Evolutionary conservation across 1,140 invertebrate species (phyloP).

Genomic region (Sycobia sp.): DNA sequence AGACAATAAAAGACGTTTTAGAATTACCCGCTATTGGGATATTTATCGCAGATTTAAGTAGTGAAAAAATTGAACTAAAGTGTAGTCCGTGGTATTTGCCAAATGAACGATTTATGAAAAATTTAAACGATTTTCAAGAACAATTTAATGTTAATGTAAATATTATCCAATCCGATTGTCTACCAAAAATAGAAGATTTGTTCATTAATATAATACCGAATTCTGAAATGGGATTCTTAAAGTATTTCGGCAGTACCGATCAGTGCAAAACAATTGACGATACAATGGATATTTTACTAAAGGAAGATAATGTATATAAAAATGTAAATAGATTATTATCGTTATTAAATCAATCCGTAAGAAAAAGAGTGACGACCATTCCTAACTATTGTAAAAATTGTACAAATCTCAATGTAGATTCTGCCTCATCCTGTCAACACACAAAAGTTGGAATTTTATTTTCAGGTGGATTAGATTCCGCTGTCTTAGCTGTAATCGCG

Average conservation of each 20-base stretch:
- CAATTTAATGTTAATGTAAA: slow-evolving; percentile 50
- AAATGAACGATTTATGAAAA: slow-evolving; percentile 47
- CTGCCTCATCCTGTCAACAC: slow-evolving; percentile 65
- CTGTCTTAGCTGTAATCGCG: slow-evolving; percentile 81
- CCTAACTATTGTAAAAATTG: slow-evolving; percentile 73
- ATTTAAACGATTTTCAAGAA: slow-evolving; percentile 51
- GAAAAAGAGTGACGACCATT: slow-evolving; percentile 68
- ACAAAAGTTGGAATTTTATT: slow-evolving; percentile 86
- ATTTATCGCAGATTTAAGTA: slow-evolving; percentile 67
- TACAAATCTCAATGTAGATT: slow-evolving; percentile 47
- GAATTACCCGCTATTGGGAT: slow-evolving; percentile 79
- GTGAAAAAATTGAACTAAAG: slow-evolving; percentile 52
- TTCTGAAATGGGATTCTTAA: slow-evolving; percentile 37
- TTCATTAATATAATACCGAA: not conserved
- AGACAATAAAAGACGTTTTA: slow-evolving; percentile 61
- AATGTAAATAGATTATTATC: slow-evolving; percentile 62
- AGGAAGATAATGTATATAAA: slow-evolving; percentile 52
- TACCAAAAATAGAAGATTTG: slow-evolving; percentile 28
- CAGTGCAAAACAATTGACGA: slow-evolving; percentile 56
- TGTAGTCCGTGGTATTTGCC: slow-evolving; percentile 55
- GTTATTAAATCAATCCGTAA: slow-evolving; percentile 69
- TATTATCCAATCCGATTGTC: slow-evolving; percentile 33
- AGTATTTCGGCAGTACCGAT: slow-evolving; percentile 54
- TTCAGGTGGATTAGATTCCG: slow-evolving; percentile 95
- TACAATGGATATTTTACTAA: slow-evolving; percentile 60